Percentiles rank a stretch among this genome's conserved stretches.
Conservation (phyloP, 1,140 invertebrate genomes). For the Pseudomyrmex flavicornis region DNA sequence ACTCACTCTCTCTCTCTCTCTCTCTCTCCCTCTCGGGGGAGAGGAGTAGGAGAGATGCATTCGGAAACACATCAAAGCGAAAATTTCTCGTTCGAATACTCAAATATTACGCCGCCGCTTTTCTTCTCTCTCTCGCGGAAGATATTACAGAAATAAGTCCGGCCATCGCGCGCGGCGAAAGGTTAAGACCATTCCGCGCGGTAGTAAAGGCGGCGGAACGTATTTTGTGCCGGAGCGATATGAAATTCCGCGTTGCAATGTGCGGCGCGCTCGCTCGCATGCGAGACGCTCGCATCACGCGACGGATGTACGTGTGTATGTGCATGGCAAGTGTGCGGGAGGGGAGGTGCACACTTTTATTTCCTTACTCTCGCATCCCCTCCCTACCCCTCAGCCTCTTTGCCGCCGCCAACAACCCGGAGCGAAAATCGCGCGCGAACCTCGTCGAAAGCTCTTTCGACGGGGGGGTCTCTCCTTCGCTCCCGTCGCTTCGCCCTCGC, state of each 20-base stretch:
- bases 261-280: constrained; percentile 22
- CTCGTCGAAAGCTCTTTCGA: constrained; percentile 26
- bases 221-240: constrained; percentile 43
- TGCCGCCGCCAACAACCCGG: background rate
- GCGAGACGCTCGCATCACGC: constrained; percentile 40
- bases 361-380: constrained; percentile 9
- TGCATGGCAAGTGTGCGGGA: background rate
- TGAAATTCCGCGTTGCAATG: constrained; percentile 50
- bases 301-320: constrained; percentile 12
- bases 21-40: too few species aligned
- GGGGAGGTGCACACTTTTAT: constrained; percentile 35
- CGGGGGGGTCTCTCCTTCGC: background rate
- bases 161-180: constrained; percentile 19
- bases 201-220: constrained; percentile 39
- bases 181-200: constrained; percentile 47
- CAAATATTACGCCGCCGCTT: background rate
- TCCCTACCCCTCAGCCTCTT: too few species aligned
- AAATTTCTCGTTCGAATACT: background rate
- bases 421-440: constrained; percentile 31
- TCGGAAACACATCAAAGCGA: background rate
- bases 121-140: background rate
- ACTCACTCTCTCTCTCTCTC: too few species aligned
- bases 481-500: background rate
- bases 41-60: background rate
- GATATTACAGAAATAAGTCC: constrained; percentile 39